Base-by-base conservation (phyloP, 2,113 vertebrate species). In the Mungos mungo region DNA sequence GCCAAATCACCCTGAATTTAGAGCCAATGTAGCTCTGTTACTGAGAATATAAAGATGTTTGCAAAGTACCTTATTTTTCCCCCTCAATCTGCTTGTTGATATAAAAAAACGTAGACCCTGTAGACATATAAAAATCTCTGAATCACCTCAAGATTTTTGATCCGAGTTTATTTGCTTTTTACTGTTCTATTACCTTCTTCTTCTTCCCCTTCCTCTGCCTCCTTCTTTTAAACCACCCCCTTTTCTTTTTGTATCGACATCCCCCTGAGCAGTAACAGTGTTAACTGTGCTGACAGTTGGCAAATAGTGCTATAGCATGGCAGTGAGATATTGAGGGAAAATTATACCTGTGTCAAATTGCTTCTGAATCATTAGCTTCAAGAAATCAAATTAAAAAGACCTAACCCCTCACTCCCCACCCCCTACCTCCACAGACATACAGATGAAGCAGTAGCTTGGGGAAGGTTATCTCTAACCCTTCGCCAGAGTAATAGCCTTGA, bases 331-430 rank as follows among this genome's bases (percentile, higher is more conserved):
- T 38, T 71, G 35, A 57, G 71, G 11, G 19, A 85, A 94, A 92
- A 66, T 90, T 88, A 90, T 57, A 83, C 54, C 71, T 71, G 47
- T 79, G 81, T 88, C 90, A 93, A 88, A 91, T 82, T 96, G 63
- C 66, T 86, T 93, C 88, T 79, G 84, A 90, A 74, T 96, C 84
- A 82, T 60, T 82, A 54, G 60, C 72, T n/a, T 93, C 66, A 93
- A 94, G 31, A 86, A 41, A 25, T 82, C 35, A 79, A 54, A 72
- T 81, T 72, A 86, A 57, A 47, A 92, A 76, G 41, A 38, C 7
- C 13, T 7, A 9, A 5, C 6, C 6, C 33, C 3, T 3, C 33
- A 4, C 18, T 47, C 38, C 31, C 63, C n/a, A 33, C 13, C 50
- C 19, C 25, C 31, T 41, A 13, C 63, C n/a, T 18, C 19, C 85